These are phyloP conservation scores for Bubo scandiacus DNA, from an alignment of 2,113 vertebrate genomes.

Conservation along the genomic window DNA sequence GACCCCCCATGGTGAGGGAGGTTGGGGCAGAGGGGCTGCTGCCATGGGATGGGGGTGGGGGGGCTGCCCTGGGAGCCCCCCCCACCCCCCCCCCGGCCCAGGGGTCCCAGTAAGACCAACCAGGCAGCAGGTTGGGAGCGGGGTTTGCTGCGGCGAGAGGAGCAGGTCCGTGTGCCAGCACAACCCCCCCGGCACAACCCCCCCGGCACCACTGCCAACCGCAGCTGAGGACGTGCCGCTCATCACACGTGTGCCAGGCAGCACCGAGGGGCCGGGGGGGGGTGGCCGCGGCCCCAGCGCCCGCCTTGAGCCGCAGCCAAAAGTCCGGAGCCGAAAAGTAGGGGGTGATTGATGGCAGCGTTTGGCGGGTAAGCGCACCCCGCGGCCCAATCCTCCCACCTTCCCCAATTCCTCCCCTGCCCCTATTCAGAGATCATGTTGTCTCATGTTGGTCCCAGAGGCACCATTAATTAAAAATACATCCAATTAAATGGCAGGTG, in stretches of 20 bases:
- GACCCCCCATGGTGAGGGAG: rapidly evolving
- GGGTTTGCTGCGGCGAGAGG: not conserved
- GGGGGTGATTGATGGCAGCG: conserved; percentile 82
- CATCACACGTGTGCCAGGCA: not conserved
- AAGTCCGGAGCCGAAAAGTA: conserved; percentile 74
- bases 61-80: not conserved
- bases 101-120: not conserved
- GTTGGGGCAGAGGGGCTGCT: too few relatives aligned
- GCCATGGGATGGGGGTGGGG: not conserved
- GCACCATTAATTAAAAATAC: conserved; percentile 88
- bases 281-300: not conserved
- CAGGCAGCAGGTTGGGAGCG: not conserved
- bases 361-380: conserved; percentile 79
- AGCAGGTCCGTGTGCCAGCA: too few relatives aligned
- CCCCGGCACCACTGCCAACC: not conserved
- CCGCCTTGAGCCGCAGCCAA: conserved; percentile 41
- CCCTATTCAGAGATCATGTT: conserved; percentile 81
- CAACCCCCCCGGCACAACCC: not conserved
- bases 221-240: not conserved
- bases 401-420: conserved; percentile 83
- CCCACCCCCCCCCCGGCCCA: rapidly evolving
- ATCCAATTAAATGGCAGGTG: conserved; percentile 89
- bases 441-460: conserved; percentile 80
- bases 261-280: not conserved
- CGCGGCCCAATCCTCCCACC: conserved; percentile 80